A percentile compares a stretch with the other conserved stretches of the same genome.
phyloP scores from a whole-genome alignment of 2,888 invertebrate genomes.

The Eupithecia vulgata region DNA sequence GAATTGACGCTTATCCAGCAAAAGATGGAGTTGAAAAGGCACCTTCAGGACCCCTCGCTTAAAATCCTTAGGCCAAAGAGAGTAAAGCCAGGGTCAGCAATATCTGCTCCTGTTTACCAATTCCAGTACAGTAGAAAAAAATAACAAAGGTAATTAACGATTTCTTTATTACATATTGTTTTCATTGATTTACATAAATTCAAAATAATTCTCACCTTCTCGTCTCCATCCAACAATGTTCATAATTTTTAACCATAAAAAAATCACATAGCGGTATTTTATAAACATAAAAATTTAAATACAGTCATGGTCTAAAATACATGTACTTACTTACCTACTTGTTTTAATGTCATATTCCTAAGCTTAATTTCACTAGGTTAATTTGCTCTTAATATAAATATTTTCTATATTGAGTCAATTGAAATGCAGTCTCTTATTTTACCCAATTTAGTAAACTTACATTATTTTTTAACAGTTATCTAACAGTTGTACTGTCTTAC shows the following conservation, averaged over 20 bases:
- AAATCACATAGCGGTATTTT: not conserved
- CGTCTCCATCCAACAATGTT: not conserved
- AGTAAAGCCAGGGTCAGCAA: slow-evolving; percentile 85
- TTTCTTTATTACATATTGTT: slow-evolving; percentile 32
- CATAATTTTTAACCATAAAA: not conserved
- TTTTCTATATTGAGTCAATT: slow-evolving; percentile 30
- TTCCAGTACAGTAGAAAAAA: slow-evolving; percentile 93
- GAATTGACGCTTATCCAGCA: slow-evolving; percentile 90
- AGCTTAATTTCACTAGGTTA: slow-evolving; percentile 39
- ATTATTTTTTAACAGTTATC: slow-evolving; percentile 32
- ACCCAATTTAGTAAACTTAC: slow-evolving; percentile 35
- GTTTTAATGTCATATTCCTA: slow-evolving; percentile 31
- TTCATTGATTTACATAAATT: not conserved
- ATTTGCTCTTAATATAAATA: slow-evolving; percentile 33
- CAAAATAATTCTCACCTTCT: not conserved
- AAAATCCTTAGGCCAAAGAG: slow-evolving; percentile 86
- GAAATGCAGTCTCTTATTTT: slow-evolving; percentile 43
- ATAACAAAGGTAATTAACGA: slow-evolving; percentile 66
- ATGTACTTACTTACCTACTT: slow-evolving; percentile 9
- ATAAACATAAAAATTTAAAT: not conserved
- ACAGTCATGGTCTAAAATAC: not conserved
- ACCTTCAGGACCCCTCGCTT: slow-evolving; percentile 84
- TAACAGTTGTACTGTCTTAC: slow-evolving; percentile 47
- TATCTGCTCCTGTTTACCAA: slow-evolving; percentile 89
- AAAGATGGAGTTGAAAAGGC: slow-evolving; percentile 89